Conservation (phyloP, 2,113 vertebrate genomes). For the Ailuropoda melanoleuca region DNA sequence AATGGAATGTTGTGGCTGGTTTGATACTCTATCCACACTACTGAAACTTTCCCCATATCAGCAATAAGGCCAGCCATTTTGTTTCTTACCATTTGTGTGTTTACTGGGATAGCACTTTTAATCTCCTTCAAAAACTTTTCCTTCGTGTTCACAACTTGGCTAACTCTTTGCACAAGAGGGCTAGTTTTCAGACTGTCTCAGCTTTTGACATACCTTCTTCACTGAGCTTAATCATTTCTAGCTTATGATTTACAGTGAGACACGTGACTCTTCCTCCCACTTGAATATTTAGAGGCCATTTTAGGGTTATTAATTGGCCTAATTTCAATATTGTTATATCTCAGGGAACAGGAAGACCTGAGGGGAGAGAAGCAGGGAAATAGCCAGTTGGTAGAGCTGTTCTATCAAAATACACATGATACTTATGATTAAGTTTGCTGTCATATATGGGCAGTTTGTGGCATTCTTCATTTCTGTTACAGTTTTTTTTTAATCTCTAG, state of each 20-base stretch:
- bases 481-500: no score
- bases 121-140: not conserved
- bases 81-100: not conserved
- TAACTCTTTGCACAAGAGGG: not conserved
- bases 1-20: not conserved
- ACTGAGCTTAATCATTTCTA: not conserved
- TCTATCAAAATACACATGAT: not conserved
- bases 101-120: not conserved
- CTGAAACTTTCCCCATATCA: not conserved
- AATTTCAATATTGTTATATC: not conserved
- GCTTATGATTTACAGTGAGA: not conserved
- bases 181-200: not conserved
- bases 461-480: no score
- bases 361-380: not conserved
- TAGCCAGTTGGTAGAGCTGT: not conserved
- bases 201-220: not conserved
- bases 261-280: not conserved
- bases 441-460: not conserved
- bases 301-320: not conserved
- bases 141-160: not conserved
- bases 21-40: not conserved
- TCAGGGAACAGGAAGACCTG: not conserved
- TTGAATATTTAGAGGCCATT: not conserved
- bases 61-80: not conserved
- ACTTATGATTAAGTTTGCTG: not conserved